Conservation (phyloP, 2,888 invertebrate genomes). For the Mactromeris polynyma region DNA sequence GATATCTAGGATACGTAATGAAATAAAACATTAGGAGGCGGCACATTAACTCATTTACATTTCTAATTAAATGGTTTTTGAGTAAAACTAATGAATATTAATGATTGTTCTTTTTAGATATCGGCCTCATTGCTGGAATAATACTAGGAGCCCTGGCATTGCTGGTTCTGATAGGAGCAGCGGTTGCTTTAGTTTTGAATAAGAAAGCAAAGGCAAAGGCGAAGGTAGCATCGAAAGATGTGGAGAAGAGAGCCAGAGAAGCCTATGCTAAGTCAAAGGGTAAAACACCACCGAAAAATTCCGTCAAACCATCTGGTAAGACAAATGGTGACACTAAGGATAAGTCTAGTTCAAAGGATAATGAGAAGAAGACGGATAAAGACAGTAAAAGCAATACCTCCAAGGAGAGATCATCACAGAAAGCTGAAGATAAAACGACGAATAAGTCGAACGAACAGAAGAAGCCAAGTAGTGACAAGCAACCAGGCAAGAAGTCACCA, state of each 20-base stretch:
- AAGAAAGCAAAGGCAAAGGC: slow-evolving; percentile 35
- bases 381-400: slow-evolving; percentile 5
- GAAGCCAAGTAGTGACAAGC: background rate
- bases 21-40: too few relatives aligned
- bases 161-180: background rate
- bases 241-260: slow-evolving; percentile 1
- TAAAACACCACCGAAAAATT: background rate
- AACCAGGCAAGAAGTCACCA: background rate
- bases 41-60: too few relatives aligned
- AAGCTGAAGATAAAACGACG: slow-evolving; percentile 9
- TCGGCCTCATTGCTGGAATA: slow-evolving; percentile 28
- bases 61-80: too few relatives aligned
- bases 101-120: slow-evolving; percentile 21
- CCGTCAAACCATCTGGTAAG: slow-evolving; percentile 7
- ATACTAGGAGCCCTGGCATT: slow-evolving; percentile 19
- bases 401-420: slow-evolving; percentile 8
- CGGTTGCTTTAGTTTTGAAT: background rate
- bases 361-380: background rate
- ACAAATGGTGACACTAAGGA: background rate
- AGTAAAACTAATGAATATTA: too few relatives aligned
- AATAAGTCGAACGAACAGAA: background rate
- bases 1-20: too few relatives aligned
- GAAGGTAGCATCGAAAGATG: slow-evolving; percentile 14
- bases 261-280: background rate
- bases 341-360: background rate